Evolutionary conservation across 2,113 vertebrate species (phyloP), one percentile per base, ranked within the genome.

Genomic region (Rhinogobius similis): DNA sequence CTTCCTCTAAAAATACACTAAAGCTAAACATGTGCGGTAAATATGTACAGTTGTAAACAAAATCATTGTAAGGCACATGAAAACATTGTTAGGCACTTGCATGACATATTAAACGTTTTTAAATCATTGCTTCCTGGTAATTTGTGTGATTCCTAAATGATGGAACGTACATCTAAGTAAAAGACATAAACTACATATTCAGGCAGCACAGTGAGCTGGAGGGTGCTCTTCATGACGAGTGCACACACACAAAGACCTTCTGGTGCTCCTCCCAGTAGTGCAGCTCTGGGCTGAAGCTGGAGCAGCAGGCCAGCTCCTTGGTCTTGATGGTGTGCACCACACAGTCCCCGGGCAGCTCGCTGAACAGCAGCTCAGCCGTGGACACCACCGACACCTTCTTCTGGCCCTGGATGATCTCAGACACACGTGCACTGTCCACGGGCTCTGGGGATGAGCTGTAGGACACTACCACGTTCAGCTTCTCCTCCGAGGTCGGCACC

Each of bases 381-480:
- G 46, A 29, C 24, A 68, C 75, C 72, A 86, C 79, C 0, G 73
- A 23, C 16, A 68, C 1, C 21, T 90, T 92, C 81, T 92, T 92
- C 84, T 92, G 90, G 32, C 64, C 71, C 73, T 68, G 66, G 56
- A 94, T 76, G 48, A 93, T 72, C 75, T 88, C 74, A 78, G 86
- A 78, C 58, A 94, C 85, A 38, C 38, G 67, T 6, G n/a, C 68
- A 68, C 73, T 86, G 59, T 93, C 82, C 52, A 94, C 26, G 0
- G 92, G 87, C 76, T 92, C 89, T 0, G 92, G 80, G 0, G 91
- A 93, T 65, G 91, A 76, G 61, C 92, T 92, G 87, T 92, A 93
- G 62, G 93, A 94, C 44, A 94, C 88, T 73, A 90, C 83, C 23
- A 93, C 44, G 6, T 88, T 89, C 0, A 92, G 74, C 53, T 89